phyloP scores from a whole-genome alignment of 64 coral and sea anemone species.

The Montipora capricornis region DNA sequence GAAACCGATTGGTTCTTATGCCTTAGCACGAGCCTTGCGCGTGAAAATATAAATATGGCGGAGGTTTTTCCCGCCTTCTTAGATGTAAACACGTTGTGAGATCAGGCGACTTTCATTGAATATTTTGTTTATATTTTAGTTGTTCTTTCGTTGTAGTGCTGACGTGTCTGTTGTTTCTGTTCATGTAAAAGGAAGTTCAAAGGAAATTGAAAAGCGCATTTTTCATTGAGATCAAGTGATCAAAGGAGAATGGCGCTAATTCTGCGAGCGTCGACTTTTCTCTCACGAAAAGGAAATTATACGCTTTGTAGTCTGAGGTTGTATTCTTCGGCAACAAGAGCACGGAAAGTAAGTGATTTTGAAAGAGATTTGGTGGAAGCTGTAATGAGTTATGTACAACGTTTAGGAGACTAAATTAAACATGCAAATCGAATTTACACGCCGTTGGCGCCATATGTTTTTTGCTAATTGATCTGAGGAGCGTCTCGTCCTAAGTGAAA shows the following conservation, averaged over 20 bases:
- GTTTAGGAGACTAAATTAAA: not conserved
- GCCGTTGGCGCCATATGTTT: too few species aligned
- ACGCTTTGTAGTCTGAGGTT: not conserved
- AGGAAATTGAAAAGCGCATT: not conserved
- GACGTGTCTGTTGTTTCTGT: not conserved
- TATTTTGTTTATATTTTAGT: not conserved
- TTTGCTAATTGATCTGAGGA: too few species aligned
- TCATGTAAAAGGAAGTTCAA: not conserved
- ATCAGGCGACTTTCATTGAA: not conserved
- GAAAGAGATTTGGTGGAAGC: not conserved
- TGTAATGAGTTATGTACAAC: not conserved
- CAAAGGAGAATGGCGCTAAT: constrained; percentile 13
- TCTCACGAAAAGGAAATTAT: not conserved
- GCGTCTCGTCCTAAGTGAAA: too few species aligned
- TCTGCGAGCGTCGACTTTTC: constrained; percentile 18
- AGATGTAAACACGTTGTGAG: not conserved
- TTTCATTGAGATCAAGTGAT: not conserved
- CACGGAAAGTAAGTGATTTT: constrained; percentile 17
- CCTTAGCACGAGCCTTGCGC: not conserved
- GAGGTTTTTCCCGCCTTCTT: constrained; percentile 19
- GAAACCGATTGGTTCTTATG: constrained; percentile 23
- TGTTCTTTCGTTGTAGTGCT: not conserved
- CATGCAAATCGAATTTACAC: too few species aligned
- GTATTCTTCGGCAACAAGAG: constrained; percentile 17
- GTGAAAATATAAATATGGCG: not conserved